Conservation (phyloP, 2,113 vertebrate genomes). For the Brachyhypopomus occidentalis region DNA sequence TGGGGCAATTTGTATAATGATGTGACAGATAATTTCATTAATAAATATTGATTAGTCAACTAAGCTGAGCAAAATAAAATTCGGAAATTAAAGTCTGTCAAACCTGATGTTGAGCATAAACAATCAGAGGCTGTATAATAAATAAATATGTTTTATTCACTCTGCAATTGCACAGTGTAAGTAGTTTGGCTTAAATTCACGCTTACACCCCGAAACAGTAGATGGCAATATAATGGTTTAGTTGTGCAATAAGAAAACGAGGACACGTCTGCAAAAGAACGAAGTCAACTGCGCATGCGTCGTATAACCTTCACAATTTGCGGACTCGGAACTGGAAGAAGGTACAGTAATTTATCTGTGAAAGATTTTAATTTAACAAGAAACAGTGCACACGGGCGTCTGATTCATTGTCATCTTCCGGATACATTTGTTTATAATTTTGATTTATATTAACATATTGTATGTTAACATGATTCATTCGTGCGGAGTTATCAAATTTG, state of each 20-base stretch:
- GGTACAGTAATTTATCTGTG: slow-evolving; percentile 21
- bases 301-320: not conserved
- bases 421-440: not conserved
- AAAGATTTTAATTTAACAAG: not conserved
- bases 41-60: too few species aligned
- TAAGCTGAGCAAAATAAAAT: too few species aligned
- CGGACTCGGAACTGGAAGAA: not conserved
- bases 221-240: not conserved
- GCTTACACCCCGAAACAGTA: slow-evolving; percentile 9
- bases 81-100: too few species aligned
- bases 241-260: not conserved
- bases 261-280: slow-evolving; percentile 41
- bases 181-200: too few species aligned
- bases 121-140: too few species aligned
- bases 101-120: too few species aligned
- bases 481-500: not conserved
- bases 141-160: too few species aligned
- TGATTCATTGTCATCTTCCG: not conserved
- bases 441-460: not conserved
- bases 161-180: too few species aligned
- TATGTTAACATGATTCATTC: not conserved
- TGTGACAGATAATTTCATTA: too few species aligned
- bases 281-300: slow-evolving; percentile 46
- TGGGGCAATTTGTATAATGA: too few species aligned
- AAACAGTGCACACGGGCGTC: not conserved